Evolutionary conservation across 2,888 invertebrate genomes (phyloP), one percentile per base, ranked within the genome.

Genomic region (Embidobia sp.): DNA sequence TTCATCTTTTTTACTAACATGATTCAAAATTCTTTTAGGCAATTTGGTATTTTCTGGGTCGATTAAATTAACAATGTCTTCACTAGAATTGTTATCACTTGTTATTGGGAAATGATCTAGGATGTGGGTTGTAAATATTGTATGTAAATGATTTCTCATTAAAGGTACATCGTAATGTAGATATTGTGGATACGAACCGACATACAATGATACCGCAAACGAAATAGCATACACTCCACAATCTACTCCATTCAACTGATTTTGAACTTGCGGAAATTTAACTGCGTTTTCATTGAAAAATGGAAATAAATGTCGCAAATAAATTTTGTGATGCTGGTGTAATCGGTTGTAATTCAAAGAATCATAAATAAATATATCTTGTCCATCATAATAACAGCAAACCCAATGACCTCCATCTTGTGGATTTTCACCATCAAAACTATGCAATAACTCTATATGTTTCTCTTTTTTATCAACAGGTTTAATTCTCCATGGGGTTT

Each of bases 361-460:
- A 26, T 53, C 53, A 26, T 26, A 55, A n/a, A 55, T 27, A 27
- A 13, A 27, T 40, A 55, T 4, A 55, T 40, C n/a, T 18, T 49
- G 6, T 2, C 31, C 49, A 49, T 49, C 31, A 11, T 49, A 31
- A 18, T 31, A 49, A 49, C 31, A 18, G 6, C 31, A 49, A 16
- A 49, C 18, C 49, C 49, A 49, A 33, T 31, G 49, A 2, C 31
- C 49, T 4, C n/a, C 2, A 1, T 16, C 29, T 16, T 29, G 22
- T 18, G 31, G 3, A 18, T 10, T 18, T 1, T 18, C 13, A 49
- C 49, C 49, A n/a, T 3, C 3, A 33, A 2, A n/a, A 49, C 49
- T 29, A 8, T 18, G n/a, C n/a, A 40, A 18, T 18, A 40, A 15
- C 18, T 40, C 18, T 40, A 40, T 40, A n/a, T 40, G 40, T n/a